Evolutionary conservation across 92 coral and sea anemone genomes (phyloP).

Genomic region (Phenganax marumi): DNA sequence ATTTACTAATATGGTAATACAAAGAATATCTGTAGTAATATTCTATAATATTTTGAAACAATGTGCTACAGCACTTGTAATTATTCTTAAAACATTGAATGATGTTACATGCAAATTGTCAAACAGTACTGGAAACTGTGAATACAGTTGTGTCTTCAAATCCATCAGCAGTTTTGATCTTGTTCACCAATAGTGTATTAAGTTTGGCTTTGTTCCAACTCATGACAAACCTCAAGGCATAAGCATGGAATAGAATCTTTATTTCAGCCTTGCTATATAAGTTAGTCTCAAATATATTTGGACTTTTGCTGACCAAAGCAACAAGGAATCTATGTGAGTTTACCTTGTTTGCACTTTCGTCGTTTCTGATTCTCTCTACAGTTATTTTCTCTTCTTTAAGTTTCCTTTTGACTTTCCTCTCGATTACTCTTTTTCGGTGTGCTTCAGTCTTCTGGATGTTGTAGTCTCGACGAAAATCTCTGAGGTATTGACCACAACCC

Average conservation of each 20-base stretch:
- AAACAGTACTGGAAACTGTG: background rate
- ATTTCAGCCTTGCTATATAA: slow-evolving; percentile 50
- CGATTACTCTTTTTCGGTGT: slow-evolving; percentile 45
- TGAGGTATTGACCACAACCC: slow-evolving; percentile 55
- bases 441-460: slow-evolving; percentile 49
- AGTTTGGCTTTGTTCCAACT: slow-evolving; percentile 47
- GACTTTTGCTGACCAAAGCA: slow-evolving; percentile 41
- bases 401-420: slow-evolving; percentile 37
- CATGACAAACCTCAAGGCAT: slow-evolving; percentile 41
- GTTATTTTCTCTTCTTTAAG: slow-evolving; percentile 36
- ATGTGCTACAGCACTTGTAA: background rate
- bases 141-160: slow-evolving; percentile 30
- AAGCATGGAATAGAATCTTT: slow-evolving; percentile 45
- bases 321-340: slow-evolving; percentile 40
- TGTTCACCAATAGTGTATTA: slow-evolving; percentile 34
- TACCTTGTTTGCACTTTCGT: slow-evolving; percentile 7
- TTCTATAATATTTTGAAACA: no score
- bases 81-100: background rate
- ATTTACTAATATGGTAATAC: no score
- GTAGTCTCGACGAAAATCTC: slow-evolving; percentile 55
- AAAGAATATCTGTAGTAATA: no score
- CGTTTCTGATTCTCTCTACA: slow-evolving; percentile 40
- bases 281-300: slow-evolving; percentile 29
- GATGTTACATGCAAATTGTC: no score
- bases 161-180: slow-evolving; percentile 16